Base-by-base conservation (phyloP, 2,797 vertebrate species). In the Acanthornis magna region DNA sequence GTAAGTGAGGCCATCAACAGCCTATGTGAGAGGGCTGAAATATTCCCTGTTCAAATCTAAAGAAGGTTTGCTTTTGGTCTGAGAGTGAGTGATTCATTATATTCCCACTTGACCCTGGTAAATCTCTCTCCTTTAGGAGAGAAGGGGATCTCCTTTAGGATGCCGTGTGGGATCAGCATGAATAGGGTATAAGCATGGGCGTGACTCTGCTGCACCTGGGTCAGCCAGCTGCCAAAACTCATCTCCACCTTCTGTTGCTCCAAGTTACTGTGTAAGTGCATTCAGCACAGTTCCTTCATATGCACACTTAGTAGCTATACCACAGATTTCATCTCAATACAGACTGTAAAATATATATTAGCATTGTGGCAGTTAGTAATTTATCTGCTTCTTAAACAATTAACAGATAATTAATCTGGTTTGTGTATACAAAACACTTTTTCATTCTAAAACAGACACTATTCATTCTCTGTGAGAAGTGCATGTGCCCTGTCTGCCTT, bases 121-220 rank as follows among this genome's bases (percentile, higher is more conserved):
- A 91, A 53, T 85, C 16, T 61, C 13, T 73, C 70, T 62, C 30
- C 20, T 66, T 88, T 65, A 38, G 21, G 34, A 58, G 45, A 42
- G 26, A 66, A 60, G 5, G 7, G 18, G 26, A 42, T 78, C 15
- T 72, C 30, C 34, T 66, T 60, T n/a, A 40, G 19, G 7, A 36
- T 25, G 36, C 14, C 25, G 3, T 10, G 10, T 29, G 54, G 30
- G 26, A 42, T 61, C 26, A 22, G 9, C 6, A 16, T 1, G 2
- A 91, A 26, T 15, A 0, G 1, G 2, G 4, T 9, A 5, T 48
- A 60, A 53, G n/a, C 57, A 67, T 50, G 17, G 19, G n/a, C 53
- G 9, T 4, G 4, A 3, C 2, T 34, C 32, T 4, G 5, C 11
- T 26, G 36, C 25, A 32, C 13, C 16, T 55, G 2, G 1, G 1